These are phyloP conservation scores for Drosophila rhopaloa DNA, from an alignment of 1,140 invertebrate genomes.

Conservation along the genomic window DNA sequence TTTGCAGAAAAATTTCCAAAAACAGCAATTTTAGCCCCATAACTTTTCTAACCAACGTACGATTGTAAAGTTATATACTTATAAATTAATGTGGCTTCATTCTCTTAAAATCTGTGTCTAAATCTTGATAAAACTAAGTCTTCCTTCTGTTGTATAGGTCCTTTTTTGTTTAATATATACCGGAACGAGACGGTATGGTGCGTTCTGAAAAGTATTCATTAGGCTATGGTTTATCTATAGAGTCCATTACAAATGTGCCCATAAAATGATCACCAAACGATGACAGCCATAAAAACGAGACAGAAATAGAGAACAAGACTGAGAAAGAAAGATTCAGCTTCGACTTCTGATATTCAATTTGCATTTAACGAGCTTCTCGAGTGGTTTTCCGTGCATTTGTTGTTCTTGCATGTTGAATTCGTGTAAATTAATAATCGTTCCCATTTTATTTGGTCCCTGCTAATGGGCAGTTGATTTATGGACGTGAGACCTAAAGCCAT, in stretches of 20 bases:
- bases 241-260: slow-evolving; percentile 35
- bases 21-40: too few species aligned
- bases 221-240: slow-evolving; percentile 4
- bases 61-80: too few species aligned
- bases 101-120: too few species aligned
- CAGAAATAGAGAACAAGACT: slow-evolving; percentile 14
- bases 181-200: too few species aligned
- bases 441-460: slow-evolving; percentile 14
- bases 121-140: too few species aligned
- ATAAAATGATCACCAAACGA: slow-evolving; percentile 43
- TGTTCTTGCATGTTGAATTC: slow-evolving; percentile 20
- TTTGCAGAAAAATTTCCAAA: too few species aligned
- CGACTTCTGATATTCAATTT: slow-evolving; percentile 24
- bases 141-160: neutral
- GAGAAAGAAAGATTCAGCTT: neutral
- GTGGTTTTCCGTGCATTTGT: slow-evolving; percentile 32
- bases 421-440: slow-evolving; percentile 47
- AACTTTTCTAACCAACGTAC: too few species aligned
- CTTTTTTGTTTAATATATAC: too few species aligned
- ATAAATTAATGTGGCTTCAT: too few species aligned
- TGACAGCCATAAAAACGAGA: slow-evolving; percentile 33
- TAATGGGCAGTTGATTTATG: slow-evolving; percentile 76
- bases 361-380: slow-evolving; percentile 52
- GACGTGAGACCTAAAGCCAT: slow-evolving; percentile 15
- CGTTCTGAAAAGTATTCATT: neutral